phyloP scores from a whole-genome alignment of 1,140 invertebrate species.

The Akabosia matsudoensis region DNA sequence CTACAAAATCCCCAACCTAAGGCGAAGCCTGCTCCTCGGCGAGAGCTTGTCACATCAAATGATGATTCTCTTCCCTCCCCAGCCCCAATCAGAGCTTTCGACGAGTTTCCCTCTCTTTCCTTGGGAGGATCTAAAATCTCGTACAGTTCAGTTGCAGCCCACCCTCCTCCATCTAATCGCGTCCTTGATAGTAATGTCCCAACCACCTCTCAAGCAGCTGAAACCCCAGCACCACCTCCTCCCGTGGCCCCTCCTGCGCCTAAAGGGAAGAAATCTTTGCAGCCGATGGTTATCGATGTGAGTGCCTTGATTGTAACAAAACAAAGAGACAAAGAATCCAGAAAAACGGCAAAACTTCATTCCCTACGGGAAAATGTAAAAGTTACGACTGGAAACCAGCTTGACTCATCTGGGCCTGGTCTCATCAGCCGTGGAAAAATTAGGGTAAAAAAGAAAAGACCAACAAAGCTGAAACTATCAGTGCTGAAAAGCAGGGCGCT shows the following conservation, averaged over 20 bases:
- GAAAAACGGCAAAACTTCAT: neutral
- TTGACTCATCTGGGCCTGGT: slow-evolving; percentile 43
- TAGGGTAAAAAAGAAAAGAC: slow-evolving; percentile 38
- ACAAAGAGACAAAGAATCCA: neutral
- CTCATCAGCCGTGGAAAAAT: slow-evolving; percentile 42
- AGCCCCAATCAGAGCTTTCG: neutral
- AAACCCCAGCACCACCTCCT: too few species aligned
- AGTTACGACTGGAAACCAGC: slow-evolving; percentile 35
- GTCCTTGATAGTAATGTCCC: too few species aligned
- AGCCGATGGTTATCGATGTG: slow-evolving; percentile 33
- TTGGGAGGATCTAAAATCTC: too few species aligned
- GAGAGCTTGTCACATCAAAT: neutral
- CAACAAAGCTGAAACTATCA: slow-evolving; percentile 35
- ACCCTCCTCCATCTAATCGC: too few species aligned
- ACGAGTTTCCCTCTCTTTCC: too few species aligned
- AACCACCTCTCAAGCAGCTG: too few species aligned
- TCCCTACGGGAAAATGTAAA: slow-evolving; percentile 12
- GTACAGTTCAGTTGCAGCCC: too few species aligned
- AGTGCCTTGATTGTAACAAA: neutral
- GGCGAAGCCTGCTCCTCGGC: neutral
- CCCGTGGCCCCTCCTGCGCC: neutral
- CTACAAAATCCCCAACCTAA: neutral
- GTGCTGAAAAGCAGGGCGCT: slow-evolving; percentile 29
- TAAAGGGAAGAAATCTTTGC: slow-evolving; percentile 28
- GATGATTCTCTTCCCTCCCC: too few species aligned